Evolutionary conservation across 2,888 invertebrate species (phyloP), one percentile per base, ranked within the genome.

Genomic region (Lacanobia oleracea): DNA sequence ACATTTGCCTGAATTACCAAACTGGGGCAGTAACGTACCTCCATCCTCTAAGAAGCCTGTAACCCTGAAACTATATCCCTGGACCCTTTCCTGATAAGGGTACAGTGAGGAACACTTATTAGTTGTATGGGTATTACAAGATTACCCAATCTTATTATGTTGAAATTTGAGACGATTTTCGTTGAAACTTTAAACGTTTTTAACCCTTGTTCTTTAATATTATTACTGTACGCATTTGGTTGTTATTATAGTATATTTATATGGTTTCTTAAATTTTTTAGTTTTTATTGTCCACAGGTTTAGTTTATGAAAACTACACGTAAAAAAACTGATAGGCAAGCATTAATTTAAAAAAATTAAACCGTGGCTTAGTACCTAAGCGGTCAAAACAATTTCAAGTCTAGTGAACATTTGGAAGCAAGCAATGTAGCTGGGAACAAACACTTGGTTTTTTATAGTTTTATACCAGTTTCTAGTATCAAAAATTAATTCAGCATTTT

Each of bases 1-100:
- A 63, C 43, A 21, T 57, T 21, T 23, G 12, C 7, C 18, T 8
- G 12, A 33, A n/a, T 8, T 48, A 68, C 54, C 18, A 62, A 72
- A 68, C 59, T 67, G 4, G 12, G 48, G 43, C n/a, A 54, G 16
- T 51, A 16, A 59, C 40, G 21, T 59, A 51, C 27, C 18, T 63
- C 18, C 8, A 21, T 10, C 23, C 40, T n/a, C 37, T 45, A n/a
- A 18, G 71, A 66, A 71, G n/a, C 48, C 53, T 40, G 43, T 57
- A 68, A 75, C 70, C 67, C 68, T 68, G 81, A 75, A 82, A 80
- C 78, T 72, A 45, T 78, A 79, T 71, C 62, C 74, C 27, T 37
- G 66, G n/a, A 81, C 77, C 78, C 62, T 82, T 73, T 43, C 12
- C 48, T 82, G 82, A 82, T 45, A 68, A 78, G 79, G 82, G 79